Evolutionary conservation across 2,797 vertebrate species (phyloP).

Genomic region (Sparidentex hasta): DNA sequence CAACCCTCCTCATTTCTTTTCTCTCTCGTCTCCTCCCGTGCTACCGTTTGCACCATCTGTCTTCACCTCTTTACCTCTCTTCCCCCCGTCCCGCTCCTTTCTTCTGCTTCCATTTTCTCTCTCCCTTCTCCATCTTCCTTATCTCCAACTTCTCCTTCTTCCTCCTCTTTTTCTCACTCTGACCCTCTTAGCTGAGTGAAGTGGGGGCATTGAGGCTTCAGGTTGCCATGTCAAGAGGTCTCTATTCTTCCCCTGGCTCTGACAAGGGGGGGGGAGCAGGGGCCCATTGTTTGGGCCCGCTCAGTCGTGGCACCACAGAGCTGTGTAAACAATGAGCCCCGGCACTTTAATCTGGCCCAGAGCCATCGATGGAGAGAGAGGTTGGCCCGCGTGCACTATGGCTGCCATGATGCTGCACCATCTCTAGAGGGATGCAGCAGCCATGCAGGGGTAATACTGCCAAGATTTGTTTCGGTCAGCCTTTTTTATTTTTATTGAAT

Average conservation of each 20-base stretch:
- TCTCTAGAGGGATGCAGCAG: conserved; percentile 4
- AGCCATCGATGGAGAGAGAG: conserved; percentile 68
- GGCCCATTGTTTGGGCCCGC: conserved; percentile 80
- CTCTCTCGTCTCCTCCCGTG: neutral
- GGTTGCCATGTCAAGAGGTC: conserved; percentile 86
- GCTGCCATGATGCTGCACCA: conserved; percentile 56
- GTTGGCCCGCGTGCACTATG: conserved; percentile 51
- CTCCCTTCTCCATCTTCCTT: conserved; percentile 40
- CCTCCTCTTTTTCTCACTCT: conserved; percentile 62
- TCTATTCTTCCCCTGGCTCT: conserved; percentile 82
- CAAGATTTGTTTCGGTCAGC: conserved; percentile 6
- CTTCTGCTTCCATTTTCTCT: conserved; percentile 24
- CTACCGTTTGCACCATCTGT: neutral
- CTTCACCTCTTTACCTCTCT: neutral
- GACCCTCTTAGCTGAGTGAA: conserved; percentile 83
- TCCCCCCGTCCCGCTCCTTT: conserved; percentile 15
- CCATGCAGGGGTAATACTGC: neutral
- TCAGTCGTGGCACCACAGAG: conserved; percentile 83
- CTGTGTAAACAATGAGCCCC: conserved; percentile 81
- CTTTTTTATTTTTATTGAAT: neutral
- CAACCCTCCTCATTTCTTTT: neutral
- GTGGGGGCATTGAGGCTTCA: conserved; percentile 85
- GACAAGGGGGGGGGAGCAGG: conserved; percentile 79
- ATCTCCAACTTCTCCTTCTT: conserved; percentile 65
- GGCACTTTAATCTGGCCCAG: conserved; percentile 80